These are phyloP conservation scores for Gallinago jamesoni DNA, from an alignment of 2,113 vertebrate species.

Conservation along the genomic window DNA sequence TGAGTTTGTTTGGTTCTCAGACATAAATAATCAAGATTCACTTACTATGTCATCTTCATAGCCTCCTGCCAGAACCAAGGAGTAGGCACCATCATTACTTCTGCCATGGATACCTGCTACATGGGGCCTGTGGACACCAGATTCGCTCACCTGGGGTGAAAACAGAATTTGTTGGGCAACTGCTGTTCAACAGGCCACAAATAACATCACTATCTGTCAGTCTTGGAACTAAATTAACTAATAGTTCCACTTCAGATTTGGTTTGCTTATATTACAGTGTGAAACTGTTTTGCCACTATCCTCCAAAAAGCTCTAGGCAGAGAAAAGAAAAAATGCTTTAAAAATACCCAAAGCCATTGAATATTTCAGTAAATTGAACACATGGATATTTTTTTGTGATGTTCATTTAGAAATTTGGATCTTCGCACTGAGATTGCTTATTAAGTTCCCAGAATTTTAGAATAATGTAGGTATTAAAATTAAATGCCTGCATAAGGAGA, in stretches of 20 bases:
- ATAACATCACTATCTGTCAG: rapidly evolving
- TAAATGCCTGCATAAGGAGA: not conserved
- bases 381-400: not conserved
- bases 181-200: not conserved
- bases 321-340: not conserved
- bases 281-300: not conserved
- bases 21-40: not conserved
- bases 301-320: not conserved
- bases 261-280: rapidly evolving
- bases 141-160: slow-evolving; percentile 87
- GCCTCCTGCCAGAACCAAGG: slow-evolving; percentile 93
- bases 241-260: not conserved
- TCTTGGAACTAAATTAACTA: not conserved
- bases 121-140: slow-evolving; percentile 92
- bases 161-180: rapidly evolving
- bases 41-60: slow-evolving; percentile 96
- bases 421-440: not conserved
- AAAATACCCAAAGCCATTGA: not conserved
- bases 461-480: not conserved
- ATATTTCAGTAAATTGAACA: not conserved
- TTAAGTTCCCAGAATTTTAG: not conserved
- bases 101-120: slow-evolving; percentile 95
- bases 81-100: slow-evolving; percentile 94
- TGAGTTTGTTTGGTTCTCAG: not conserved
- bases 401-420: not conserved